These are phyloP conservation scores for Drosophila testacea DNA, from an alignment of 2,888 invertebrate genomes.

Conservation along the genomic window DNA sequence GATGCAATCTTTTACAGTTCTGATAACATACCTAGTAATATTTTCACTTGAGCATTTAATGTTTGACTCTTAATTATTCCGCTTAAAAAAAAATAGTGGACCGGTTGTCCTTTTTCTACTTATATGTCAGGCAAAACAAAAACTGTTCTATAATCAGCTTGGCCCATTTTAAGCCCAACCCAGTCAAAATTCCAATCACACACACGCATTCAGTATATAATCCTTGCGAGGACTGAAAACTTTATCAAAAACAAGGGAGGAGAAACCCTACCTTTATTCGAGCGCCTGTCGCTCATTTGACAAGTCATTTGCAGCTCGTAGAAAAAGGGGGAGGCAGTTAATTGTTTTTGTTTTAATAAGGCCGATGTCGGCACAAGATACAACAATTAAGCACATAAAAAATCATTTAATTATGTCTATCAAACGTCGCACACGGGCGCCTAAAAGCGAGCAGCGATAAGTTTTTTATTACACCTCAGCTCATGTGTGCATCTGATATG, in stretches of 20 bases:
- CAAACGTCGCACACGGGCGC: slow-evolving; percentile 63
- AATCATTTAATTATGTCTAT: slow-evolving; percentile 79
- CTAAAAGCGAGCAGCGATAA: slow-evolving; percentile 70
- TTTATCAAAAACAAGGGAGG: neutral
- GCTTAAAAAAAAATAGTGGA: too few species aligned
- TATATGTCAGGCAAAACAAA: too few species aligned
- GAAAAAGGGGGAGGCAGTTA: slow-evolving; percentile 30
- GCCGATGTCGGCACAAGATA: slow-evolving; percentile 67
- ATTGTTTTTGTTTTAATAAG: slow-evolving; percentile 60
- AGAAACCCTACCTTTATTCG: slow-evolving; percentile 5
- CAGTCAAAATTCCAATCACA: slow-evolving; percentile 22
- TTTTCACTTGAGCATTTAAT: too few species aligned
- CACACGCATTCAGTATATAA: slow-evolving; percentile 37
- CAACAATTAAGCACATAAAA: slow-evolving; percentile 75
- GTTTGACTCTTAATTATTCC: too few species aligned
- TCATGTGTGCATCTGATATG: slow-evolving; percentile 40
- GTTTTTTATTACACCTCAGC: slow-evolving; percentile 72
- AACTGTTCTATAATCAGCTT: slow-evolving; percentile 4
- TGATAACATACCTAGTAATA: too few species aligned
- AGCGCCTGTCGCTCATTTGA: slow-evolving; percentile 60
- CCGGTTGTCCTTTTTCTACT: too few species aligned
- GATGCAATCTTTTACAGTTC: too few species aligned
- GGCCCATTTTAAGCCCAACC: slow-evolving; percentile 33
- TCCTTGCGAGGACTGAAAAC: slow-evolving; percentile 11
- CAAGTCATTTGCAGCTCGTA: slow-evolving; percentile 76